These are phyloP conservation scores for Paracentrotus lividus DNA, from an alignment of 53 echinoderm and acorn worm genomes.

Conservation along the genomic window DNA sequence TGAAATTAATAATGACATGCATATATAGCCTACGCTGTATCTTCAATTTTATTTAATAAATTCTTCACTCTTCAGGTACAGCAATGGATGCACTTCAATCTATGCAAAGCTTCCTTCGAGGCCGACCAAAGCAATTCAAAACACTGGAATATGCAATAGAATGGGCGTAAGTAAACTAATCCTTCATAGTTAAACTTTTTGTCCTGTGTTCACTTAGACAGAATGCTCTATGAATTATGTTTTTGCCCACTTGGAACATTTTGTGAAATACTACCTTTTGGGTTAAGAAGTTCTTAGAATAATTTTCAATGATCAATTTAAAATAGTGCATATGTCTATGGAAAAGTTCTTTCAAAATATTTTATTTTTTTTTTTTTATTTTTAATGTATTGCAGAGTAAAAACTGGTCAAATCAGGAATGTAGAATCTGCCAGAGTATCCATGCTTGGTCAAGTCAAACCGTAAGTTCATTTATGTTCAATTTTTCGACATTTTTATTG, in stretches of 20 bases:
- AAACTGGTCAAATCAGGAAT: constrained; percentile 94
- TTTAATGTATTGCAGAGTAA: constrained; percentile 80
- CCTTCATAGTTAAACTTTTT: neutral
- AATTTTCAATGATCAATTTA: too few species aligned
- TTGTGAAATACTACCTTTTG: neutral
- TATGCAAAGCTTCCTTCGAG: constrained; percentile 95
- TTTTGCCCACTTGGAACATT: neutral
- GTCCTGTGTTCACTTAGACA: neutral
- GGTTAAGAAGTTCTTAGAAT: too few species aligned
- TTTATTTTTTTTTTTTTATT: too few species aligned
- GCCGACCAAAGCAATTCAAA: constrained; percentile 91
- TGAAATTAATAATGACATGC: too few species aligned
- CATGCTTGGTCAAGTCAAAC: constrained; percentile 91
- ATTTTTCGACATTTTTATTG: too few species aligned
- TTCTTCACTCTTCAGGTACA: constrained; percentile 85
- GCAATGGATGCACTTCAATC: constrained; percentile 94
- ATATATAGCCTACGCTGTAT: too few species aligned
- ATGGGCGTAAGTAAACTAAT: constrained; percentile 84
- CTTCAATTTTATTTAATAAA: too few species aligned
- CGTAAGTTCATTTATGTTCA: constrained; percentile 69
- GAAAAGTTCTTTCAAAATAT: too few species aligned
- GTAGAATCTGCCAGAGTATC: constrained; percentile 96
- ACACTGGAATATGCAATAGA: constrained; percentile 96
- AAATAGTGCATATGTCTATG: too few species aligned
- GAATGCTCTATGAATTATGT: neutral